Evolutionary conservation across 2,113 vertebrate genomes (phyloP), one percentile per base, ranked within the genome.

Genomic region (Recurvirostra avosetta): DNA sequence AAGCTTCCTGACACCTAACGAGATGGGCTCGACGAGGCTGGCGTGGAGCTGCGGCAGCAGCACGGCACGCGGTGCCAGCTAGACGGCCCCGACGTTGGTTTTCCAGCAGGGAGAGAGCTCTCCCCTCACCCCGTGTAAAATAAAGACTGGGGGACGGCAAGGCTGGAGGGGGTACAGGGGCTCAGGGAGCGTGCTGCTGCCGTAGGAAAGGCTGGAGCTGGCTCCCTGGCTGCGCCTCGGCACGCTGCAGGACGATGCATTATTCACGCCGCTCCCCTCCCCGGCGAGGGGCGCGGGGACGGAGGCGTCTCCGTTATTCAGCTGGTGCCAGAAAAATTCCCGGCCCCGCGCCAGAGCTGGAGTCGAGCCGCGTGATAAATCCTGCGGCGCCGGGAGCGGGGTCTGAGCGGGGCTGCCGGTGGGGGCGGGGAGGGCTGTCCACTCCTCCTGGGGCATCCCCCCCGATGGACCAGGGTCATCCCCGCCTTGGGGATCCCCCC

Each of bases 351-450:
- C 45, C 96, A 90, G 78, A 61, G 59, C 88, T 63, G 88, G 59
- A 93, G 78, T 49, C 20, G 73, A 96, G 96, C 50, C 41, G 29
- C 17, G 21, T 38, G 80, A 93, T 59, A 82, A 95, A 97, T 75
- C 91, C 63, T 15, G 43, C 11, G 15, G 53, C 3, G n/a, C 66
- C 50, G 11, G 84, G 92, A 81, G 50, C 2, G 8, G 38, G 55
- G 50, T 92, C 86, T 72, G 18, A 92, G 72, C 43, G 29, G 91
- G 70, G 70, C 47, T 90, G 77, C 70, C 6, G 25, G 36, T 17
- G 27, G 52, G 9, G 22, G 23, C 3, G 8, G 23, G 23, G 22
- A 12, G 32, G 15, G 22, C 38, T 56, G n/a, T 72, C 62, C 7
- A 15, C 62, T 88, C 81, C 93, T 86, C 40, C 8, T 1, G 6